A percentile compares a stretch with the other conserved stretches of the same genome.
Evolutionary conservation across 2,113 vertebrate species (phyloP).

Genomic region (Anoura caudifer): DNA sequence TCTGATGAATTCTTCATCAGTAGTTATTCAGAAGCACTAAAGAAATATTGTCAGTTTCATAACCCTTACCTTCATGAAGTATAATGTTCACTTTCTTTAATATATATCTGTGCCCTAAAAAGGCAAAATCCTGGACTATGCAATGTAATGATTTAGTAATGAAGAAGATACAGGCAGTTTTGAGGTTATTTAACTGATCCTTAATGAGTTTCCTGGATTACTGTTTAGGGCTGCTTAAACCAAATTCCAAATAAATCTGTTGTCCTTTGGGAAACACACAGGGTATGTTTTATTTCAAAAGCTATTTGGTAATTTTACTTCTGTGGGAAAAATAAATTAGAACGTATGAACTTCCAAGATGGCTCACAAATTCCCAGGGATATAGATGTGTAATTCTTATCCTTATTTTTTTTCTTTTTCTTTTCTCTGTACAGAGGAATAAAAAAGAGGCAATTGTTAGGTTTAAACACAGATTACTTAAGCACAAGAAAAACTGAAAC

Average conservation of each 20-base stretch:
- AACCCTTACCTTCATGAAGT: not conserved
- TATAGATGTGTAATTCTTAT: not conserved
- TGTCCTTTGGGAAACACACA: not conserved
- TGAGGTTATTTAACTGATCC: not conserved
- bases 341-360: not conserved
- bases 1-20: not conserved
- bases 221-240: not conserved
- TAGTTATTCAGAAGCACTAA: not conserved
- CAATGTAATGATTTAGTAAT: not conserved
- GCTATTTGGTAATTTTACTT: not conserved
- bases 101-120: not conserved
- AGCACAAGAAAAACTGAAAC: not conserved
- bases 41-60: not conserved
- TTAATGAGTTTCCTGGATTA: not conserved
- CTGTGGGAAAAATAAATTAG: not conserved
- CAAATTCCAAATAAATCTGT: not conserved
- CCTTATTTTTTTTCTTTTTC: not conserved
- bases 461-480: constrained; percentile 1
- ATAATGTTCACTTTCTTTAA: not conserved
- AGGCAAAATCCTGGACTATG: not conserved
- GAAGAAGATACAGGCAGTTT: not conserved
- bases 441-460: not conserved
- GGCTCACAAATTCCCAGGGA: not conserved
- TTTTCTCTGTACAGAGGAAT: not conserved
- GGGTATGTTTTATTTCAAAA: not conserved